Evolutionary conservation across 2,797 vertebrate genomes (phyloP), one percentile per base, ranked within the genome.

Genomic region (Balearica regulorum): DNA sequence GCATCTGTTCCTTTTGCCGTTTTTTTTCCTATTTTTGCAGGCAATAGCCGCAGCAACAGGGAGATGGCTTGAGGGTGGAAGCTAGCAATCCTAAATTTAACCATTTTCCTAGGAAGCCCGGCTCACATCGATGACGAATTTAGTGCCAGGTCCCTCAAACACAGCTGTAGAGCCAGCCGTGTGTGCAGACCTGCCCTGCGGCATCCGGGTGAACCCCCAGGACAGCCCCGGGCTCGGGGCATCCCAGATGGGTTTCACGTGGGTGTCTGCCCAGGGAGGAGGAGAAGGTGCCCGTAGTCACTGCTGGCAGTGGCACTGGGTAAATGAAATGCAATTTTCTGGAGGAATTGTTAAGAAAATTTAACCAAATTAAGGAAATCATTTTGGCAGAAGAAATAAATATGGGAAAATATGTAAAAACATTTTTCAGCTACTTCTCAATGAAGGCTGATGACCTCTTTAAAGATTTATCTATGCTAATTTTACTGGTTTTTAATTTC

Each of bases 1-100:
- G 83, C 92, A 90, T 92, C 93, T 93, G 95, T 58, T 94, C 80
- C 72, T 88, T 80, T 77, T 66, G 39, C 83, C 58, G n/a, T 80
- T 93, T 80, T 94, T 80, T 10, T 77, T 89, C 73, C 77, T 94
- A 54, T 46, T 96, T 94, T 89, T 73, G 20, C 62, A 87, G 78
- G 93, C 69, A 64, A 48, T 44, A 84, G 76, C 87, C 66, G 64
- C 72, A 77, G 65, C 87, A 94, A 69, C 16, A 25, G 53, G 66
- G 90, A 58, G 69, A 5, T 12, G 76, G 65, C 69, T 94, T 1
- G 9, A 57, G 57, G 69, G 64, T 85, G 82, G 83, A 90, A 73
- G 83, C 35, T 60, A 35, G 13, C 33, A 54, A 37, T 10, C 69
- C 72, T 90, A 90, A 90, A 91, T 83, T 83, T 88, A 96, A 75